A percentile compares a stretch with the other conserved stretches of the same genome.
These are phyloP conservation scores for Ditylenchus dipsaci DNA, from an alignment of 1,140 invertebrate genomes.

Conservation along the genomic window DNA sequence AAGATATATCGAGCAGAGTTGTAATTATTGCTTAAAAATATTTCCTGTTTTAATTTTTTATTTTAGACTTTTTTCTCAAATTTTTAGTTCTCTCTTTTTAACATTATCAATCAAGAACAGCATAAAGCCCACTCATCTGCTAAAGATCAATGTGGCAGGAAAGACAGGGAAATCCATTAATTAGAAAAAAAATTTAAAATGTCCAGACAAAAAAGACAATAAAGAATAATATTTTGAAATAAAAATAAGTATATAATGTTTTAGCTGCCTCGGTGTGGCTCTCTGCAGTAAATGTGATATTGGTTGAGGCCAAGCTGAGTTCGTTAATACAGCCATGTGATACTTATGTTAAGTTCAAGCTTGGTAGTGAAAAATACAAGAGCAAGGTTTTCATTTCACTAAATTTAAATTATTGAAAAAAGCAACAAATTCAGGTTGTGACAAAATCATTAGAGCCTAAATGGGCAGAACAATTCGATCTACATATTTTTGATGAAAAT, in stretches of 20 bases:
- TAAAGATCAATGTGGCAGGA: no score
- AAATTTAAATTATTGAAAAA: background rate
- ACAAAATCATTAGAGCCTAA: constrained; percentile 67
- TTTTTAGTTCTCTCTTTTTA: no score
- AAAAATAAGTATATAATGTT: constrained; percentile 2
- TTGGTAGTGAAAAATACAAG: constrained; percentile 96
- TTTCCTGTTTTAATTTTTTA: no score
- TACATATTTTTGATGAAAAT: constrained; percentile 87
- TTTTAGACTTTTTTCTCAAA: no score
- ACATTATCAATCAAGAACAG: no score
- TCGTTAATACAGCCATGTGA: constrained; percentile 69
- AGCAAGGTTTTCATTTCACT: constrained; percentile 72
- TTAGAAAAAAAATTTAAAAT: no score
- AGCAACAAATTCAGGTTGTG: background rate
- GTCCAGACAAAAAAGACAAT: no score
- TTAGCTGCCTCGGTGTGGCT: constrained; percentile 76
- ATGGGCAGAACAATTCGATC: constrained; percentile 95
- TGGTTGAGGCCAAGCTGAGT: constrained; percentile 81
- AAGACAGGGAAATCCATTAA: no score
- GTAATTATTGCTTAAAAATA: no score
- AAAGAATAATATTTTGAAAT: no score
- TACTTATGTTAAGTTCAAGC: constrained; percentile 92
- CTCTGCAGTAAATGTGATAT: constrained; percentile 86
- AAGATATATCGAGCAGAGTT: no score
- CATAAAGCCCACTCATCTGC: no score